Evolutionary conservation across 2,888 invertebrate species (phyloP).

Genomic region (Dichetophora obliterata): DNA sequence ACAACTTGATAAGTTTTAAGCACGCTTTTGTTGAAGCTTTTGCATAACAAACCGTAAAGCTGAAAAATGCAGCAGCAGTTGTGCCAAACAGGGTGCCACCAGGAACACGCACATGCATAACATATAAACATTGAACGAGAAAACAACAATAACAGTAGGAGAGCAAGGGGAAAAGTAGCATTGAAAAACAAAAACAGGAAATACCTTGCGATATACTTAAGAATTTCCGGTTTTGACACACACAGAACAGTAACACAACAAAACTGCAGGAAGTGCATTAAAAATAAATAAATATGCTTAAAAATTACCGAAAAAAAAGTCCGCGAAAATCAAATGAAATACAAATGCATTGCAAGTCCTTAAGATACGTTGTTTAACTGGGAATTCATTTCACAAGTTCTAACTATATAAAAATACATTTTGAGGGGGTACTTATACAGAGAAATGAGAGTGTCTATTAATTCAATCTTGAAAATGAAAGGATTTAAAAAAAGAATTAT

Average conservation of each 20-base stretch:
- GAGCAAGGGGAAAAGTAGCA: neutral
- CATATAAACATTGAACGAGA: conserved; percentile 30
- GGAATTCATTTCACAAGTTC: too few species aligned
- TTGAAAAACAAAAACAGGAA: conserved; percentile 64
- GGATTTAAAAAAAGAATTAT: too few species aligned
- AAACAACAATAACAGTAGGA: conserved; percentile 30
- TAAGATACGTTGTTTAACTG: too few species aligned
- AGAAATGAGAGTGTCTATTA: too few species aligned
- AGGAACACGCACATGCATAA: neutral
- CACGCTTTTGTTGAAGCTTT: conserved; percentile 1
- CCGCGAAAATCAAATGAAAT: too few species aligned
- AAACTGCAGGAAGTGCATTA: conserved; percentile 22
- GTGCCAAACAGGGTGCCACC: neutral
- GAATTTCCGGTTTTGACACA: conserved; percentile 58
- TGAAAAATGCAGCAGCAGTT: neutral
- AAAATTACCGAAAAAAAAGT: neutral
- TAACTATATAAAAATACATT: too few species aligned
- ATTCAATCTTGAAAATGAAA: too few species aligned
- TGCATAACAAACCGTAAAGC: neutral
- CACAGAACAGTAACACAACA: conserved; percentile 15
- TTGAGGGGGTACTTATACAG: too few species aligned
- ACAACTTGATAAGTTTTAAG: conserved; percentile 30
- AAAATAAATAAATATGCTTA: conserved; percentile 25
- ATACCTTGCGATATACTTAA: conserved; percentile 62
- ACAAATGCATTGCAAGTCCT: too few species aligned